Evolutionary conservation across 2,888 invertebrate species (phyloP), one percentile per base, ranked within the genome.

Genomic region (Epinotia demarniana): DNA sequence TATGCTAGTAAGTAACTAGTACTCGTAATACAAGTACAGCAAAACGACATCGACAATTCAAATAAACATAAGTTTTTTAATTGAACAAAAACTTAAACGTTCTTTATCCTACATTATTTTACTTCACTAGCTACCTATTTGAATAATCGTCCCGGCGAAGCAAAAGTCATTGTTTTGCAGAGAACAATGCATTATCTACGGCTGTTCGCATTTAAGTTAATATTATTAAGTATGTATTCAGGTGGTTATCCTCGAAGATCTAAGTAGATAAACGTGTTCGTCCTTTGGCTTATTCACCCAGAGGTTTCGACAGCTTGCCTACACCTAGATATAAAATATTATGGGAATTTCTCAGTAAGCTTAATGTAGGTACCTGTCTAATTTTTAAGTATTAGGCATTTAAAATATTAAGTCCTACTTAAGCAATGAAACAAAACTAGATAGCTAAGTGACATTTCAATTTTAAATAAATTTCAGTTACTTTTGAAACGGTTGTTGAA

Each of bases 101-200:
- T 64, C 5, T 1, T 2, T 4, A 8, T 33, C 19, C 39, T 39
- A 18, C 13, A 39, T 39, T 0, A 9, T 57, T 68, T n/a, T 33
- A n/a, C 4, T 19, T 13, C 16, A 43, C 39, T 23, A n/a, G 33
- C 18, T 16, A 23, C 23, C n/a, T 8, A 61, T 16, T 68, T 9
- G 19, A 43, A 58, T 58, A 39, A 39, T 57, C 1, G 27, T 75
- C 46, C 67, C 67, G 64, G 49, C 69, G 49, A 49, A 70, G 55
- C 46, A n/a, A 71, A 67, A 66, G 13, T 55, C 66, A 66, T 75
- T 72, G 61, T 75, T 72, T 57, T 27, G 19, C 66, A 61, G 43
- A 72, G 71, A 72, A 71, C 66, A 75, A 75, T 75, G 71, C 72
- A 75, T 75, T 67, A 72, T 75, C 67, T 62, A 75, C 71, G 58